These are phyloP conservation scores for Chouioia cunea DNA, from an alignment of 2,888 invertebrate species.

Conservation along the genomic window DNA sequence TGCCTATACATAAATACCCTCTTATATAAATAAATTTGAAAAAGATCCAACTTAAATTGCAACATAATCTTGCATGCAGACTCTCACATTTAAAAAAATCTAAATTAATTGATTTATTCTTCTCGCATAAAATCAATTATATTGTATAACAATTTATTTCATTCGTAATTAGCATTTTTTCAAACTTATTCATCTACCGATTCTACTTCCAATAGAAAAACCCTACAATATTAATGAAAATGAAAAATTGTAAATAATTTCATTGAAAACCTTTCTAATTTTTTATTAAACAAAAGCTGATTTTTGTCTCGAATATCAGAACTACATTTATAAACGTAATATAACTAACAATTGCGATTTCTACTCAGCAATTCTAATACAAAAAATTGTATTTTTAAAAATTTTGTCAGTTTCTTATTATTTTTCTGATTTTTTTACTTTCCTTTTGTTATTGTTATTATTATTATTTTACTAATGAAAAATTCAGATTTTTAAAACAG, in stretches of 20 bases:
- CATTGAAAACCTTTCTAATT: constrained; percentile 32
- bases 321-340: constrained; percentile 49
- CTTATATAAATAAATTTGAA: constrained; percentile 36
- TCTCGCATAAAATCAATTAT: constrained; percentile 48
- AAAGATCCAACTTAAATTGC: constrained; percentile 36
- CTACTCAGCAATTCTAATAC: constrained; percentile 47
- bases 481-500: constrained; percentile 47
- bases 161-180: constrained; percentile 40
- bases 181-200: constrained; percentile 39
- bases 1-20: constrained; percentile 30
- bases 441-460: constrained; percentile 30
- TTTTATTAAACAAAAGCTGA: constrained; percentile 43
- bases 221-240: constrained; percentile 37
- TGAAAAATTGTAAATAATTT: constrained; percentile 20
- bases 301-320: constrained; percentile 40
- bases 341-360: constrained; percentile 48
- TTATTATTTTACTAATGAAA: constrained; percentile 41
- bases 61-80: constrained; percentile 41
- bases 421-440: constrained; percentile 32
- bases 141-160: constrained; percentile 47
- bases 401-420: constrained; percentile 39
- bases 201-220: constrained; percentile 29
- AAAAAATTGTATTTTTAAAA: constrained; percentile 38
- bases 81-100: constrained; percentile 46
- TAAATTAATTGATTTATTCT: constrained; percentile 48